Conservation (phyloP, 2,888 invertebrate genomes). For the Thera obeliscata region DNA sequence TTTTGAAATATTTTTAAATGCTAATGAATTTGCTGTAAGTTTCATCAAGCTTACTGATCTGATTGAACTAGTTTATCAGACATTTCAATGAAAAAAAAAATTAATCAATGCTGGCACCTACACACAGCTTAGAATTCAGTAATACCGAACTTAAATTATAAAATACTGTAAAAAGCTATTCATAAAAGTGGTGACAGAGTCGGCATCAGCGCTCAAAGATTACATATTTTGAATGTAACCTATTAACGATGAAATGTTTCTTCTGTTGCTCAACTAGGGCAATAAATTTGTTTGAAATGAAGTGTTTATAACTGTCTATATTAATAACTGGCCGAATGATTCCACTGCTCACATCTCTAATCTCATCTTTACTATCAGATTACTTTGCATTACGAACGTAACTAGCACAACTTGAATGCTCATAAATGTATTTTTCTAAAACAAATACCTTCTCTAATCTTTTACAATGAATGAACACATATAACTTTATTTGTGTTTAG, state of each 20-base stretch:
- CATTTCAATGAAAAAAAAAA: too few species aligned
- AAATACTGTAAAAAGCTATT: slow-evolving; percentile 9
- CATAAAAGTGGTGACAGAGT: slow-evolving; percentile 12
- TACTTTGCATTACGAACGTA: slow-evolving; percentile 36
- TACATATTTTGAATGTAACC: slow-evolving; percentile 22
- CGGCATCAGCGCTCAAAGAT: slow-evolving; percentile 26
- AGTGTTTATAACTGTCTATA: slow-evolving; percentile 51
- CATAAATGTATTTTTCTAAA: slow-evolving; percentile 44
- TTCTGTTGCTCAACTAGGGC: slow-evolving; percentile 41
- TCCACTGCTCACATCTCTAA: slow-evolving; percentile 42
- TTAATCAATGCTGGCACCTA: too few species aligned
- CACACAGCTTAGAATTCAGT: too few species aligned
- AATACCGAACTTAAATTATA: too few species aligned
- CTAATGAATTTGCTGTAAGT: too few species aligned
- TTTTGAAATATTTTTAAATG: too few species aligned
- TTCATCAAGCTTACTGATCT: too few species aligned
- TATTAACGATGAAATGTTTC: slow-evolving; percentile 27
- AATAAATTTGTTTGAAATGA: slow-evolving; percentile 42
- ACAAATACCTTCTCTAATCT: slow-evolving; percentile 42
- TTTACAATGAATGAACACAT: slow-evolving; percentile 42
- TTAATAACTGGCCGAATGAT: slow-evolving; percentile 47
- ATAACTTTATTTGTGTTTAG: slow-evolving; percentile 41
- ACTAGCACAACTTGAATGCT: slow-evolving; percentile 40
- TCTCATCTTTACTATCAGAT: slow-evolving; percentile 43
- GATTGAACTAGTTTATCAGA: too few species aligned